These are phyloP conservation scores for Monochamus alternatus DNA, from an alignment of 2,888 invertebrate genomes.

Conservation along the genomic window DNA sequence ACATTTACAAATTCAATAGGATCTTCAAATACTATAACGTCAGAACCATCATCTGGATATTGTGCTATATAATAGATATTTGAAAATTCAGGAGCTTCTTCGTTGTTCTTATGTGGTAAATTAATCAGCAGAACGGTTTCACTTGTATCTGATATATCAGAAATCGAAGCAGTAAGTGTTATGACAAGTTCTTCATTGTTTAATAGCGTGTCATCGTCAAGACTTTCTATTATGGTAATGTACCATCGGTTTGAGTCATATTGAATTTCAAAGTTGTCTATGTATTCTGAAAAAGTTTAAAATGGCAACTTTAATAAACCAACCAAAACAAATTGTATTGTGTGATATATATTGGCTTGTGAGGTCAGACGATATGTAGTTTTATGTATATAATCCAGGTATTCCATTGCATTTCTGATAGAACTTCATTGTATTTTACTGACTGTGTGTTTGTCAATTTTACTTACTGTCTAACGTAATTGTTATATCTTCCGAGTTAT, in stretches of 20 bases:
- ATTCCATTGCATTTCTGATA: too few relatives aligned
- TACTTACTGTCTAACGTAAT: conserved; percentile 28
- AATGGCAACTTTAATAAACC: neutral
- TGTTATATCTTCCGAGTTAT: neutral
- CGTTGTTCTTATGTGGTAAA: neutral
- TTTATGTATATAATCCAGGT: too few relatives aligned
- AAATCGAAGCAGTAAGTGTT: too few relatives aligned
- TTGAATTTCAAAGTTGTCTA: conserved; percentile 9
- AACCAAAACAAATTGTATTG: too few relatives aligned
- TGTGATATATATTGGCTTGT: too few relatives aligned
- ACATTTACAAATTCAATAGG: neutral
- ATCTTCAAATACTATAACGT: neutral
- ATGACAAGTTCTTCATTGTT: neutral
- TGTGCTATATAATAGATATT: neutral
- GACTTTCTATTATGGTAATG: neutral
- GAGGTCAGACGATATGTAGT: too few relatives aligned
- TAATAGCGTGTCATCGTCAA: neutral
- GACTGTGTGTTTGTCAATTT: neutral
- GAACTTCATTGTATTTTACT: neutral
- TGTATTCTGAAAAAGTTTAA: conserved; percentile 1
- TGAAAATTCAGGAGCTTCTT: neutral
- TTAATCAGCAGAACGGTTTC: too few relatives aligned
- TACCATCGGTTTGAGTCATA: conserved; percentile 18
- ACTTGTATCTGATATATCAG: too few relatives aligned
- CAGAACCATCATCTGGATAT: conserved; percentile 2